Base-by-base conservation (phyloP, 2,888 invertebrate species). In the Campoplex nolae region DNA sequence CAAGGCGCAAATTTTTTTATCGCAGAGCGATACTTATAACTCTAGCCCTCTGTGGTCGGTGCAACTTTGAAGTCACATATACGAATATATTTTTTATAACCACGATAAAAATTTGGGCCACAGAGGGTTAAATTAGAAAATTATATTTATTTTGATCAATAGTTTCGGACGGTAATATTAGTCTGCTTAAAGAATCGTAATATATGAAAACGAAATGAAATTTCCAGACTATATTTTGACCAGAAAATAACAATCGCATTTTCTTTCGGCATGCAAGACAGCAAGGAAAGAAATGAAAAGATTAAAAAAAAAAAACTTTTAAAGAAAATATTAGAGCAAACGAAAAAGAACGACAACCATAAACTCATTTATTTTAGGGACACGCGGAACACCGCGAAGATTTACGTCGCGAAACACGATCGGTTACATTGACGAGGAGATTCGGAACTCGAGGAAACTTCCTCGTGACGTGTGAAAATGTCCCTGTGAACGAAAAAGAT, bases 361-460 rank as follows among this genome's bases (percentile, higher is more conserved):
- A 77, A 83, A 86, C 23, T 86, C 83, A 81, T 86, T 86, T 84
- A 84, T 86, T 86, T 80, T 86, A 86, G 86, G 86, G 80, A 84
- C 79, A 54, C 86, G 86, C 83, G 83, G 83, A 83, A 84, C 83
- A 73, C 73, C 86, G 79, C 83, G 86, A 86, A 83, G 79, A 76
- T 83, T 76, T 76, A 51, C 80, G 80, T 67, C 83, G 70, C 86
- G 83, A 83, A 83, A 86, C 83, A 86, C 79, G 80, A 62, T 81
- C 67, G 79, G 79, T 62, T 81, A 76, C 86, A 80, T 86, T 86
- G 76, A 86, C 76, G 77, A 77, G 80, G 76, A 86, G 62, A 73
- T 86, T 74, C 79, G 86, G 83, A 83, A 83, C 86, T 71, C 79
- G 83, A 86, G 86, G 79, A 86, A 83, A 80, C 75, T 71, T 77